Conservation (phyloP, 2,113 vertebrate genomes). For the Pholis gunnellus region DNA sequence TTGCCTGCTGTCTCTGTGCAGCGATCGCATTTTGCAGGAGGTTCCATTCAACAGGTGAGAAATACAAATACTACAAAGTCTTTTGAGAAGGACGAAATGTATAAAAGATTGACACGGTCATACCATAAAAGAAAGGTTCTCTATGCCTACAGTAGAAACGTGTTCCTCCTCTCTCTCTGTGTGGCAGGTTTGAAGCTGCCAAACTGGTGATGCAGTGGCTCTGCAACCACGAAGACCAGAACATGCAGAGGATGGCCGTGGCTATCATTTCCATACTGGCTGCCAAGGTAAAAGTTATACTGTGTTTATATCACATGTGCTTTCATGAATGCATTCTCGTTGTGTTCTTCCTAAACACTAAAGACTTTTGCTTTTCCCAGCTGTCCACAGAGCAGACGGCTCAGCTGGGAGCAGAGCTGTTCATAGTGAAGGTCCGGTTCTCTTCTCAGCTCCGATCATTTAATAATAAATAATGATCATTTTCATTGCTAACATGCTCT, state of each 20-base stretch:
- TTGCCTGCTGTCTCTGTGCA: constrained; percentile 98
- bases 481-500: neutral
- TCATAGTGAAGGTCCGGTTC: constrained; percentile 93
- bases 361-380: constrained; percentile 73
- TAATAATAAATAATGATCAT: neutral
- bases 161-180: neutral
- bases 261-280: constrained; percentile 99
- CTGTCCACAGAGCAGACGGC: constrained; percentile 98
- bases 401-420: constrained; percentile 95
- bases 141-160: neutral
- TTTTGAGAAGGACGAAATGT: neutral
- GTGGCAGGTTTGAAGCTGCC: constrained; percentile 95
- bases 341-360: neutral
- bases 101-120: neutral
- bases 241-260: constrained; percentile 99
- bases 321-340: neutral
- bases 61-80: neutral
- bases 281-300: constrained; percentile 89
- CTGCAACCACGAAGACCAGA: constrained; percentile 99
- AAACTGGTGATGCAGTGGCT: constrained; percentile 99
- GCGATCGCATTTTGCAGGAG: constrained; percentile 97
- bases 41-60: constrained; percentile 97
- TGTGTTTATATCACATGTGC: neutral
- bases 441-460: neutral
- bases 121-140: neutral